Percentiles rank a stretch among this genome's conserved stretches.
Conservation (phyloP, 2,888 invertebrate genomes). For the Isotomurus palustris region DNA sequence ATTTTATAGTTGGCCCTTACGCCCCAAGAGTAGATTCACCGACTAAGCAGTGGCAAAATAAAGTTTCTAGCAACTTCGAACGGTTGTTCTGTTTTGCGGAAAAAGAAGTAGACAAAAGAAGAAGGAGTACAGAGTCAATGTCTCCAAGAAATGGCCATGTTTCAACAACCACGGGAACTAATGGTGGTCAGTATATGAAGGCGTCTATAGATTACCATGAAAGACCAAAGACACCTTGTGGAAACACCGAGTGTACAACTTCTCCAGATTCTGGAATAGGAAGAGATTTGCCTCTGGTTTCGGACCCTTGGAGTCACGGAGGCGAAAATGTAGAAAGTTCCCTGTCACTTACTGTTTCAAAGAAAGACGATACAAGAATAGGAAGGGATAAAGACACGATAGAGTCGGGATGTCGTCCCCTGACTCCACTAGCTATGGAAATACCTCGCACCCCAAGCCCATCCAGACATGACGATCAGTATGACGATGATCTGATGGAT, state of each 20-base stretch:
- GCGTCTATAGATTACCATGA: constrained; percentile 22
- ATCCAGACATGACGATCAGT: constrained; percentile 30
- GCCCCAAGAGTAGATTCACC: constrained; percentile 42
- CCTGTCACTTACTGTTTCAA: constrained; percentile 9
- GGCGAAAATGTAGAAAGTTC: constrained; percentile 27
- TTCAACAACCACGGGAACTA: constrained; percentile 10
- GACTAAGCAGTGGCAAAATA: constrained; percentile 74
- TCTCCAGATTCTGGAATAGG: constrained; percentile 84
- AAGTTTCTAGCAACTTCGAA: constrained; percentile 89
- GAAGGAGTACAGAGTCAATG: constrained; percentile 65
- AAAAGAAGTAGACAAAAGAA: constrained; percentile 81
- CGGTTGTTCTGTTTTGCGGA: constrained; percentile 81
- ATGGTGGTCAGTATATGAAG: not conserved
- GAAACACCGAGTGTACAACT: constrained; percentile 65
- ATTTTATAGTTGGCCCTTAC: not conserved
- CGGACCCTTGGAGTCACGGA: constrained; percentile 35
- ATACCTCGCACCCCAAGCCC: constrained; percentile 44
- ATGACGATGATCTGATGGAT: constrained; percentile 29
- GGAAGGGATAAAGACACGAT: not conserved
- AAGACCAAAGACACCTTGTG: constrained; percentile 44
- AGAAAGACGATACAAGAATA: not conserved
- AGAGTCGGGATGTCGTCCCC: constrained; percentile 1
- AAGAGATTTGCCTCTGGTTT: constrained; percentile 34
- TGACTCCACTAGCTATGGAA: constrained; percentile 12
- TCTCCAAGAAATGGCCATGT: constrained; percentile 37